A percentile compares a stretch with the other conserved stretches of the same genome.
Conservation (phyloP, 2,888 invertebrate species). For the Philopedon plagiatum region DNA sequence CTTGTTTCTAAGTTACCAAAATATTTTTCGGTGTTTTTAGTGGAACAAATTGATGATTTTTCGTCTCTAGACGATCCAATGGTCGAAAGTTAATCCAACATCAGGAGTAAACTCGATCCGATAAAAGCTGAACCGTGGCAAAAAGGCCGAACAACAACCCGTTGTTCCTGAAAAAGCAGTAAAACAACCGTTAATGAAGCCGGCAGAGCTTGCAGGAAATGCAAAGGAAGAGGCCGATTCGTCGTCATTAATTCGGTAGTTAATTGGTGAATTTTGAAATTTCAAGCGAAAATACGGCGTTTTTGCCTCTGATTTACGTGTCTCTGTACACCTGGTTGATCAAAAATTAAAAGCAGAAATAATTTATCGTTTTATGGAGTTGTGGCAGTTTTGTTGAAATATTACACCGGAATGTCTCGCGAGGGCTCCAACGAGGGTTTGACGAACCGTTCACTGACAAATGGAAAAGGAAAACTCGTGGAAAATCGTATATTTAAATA, state of each 20-base stretch:
- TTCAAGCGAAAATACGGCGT: not conserved
- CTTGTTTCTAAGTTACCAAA: too few relatives aligned
- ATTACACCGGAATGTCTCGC: too few relatives aligned
- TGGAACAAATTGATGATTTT: too few relatives aligned
- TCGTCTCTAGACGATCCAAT: not conserved
- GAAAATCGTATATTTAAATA: too few relatives aligned
- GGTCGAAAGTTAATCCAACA: not conserved
- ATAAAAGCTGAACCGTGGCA: not conserved
- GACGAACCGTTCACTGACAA: too few relatives aligned
- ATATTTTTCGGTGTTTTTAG: too few relatives aligned
- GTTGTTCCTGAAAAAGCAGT: conserved; percentile 15
- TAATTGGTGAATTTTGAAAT: conserved; percentile 4
- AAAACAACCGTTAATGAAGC: conserved; percentile 14
- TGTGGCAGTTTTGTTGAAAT: too few relatives aligned
- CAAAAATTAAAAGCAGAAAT: too few relatives aligned
- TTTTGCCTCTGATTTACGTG: not conserved
- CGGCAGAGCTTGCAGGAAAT: conserved; percentile 6
- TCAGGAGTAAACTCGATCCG: not conserved
- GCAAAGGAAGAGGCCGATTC: conserved; percentile 6
- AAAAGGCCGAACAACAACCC: conserved; percentile 13
- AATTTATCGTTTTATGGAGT: too few relatives aligned
- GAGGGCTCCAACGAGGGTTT: too few relatives aligned
- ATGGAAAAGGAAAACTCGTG: too few relatives aligned
- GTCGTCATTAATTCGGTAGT: not conserved
- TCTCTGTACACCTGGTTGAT: not conserved